Evolutionary conservation across 2,113 vertebrate species (phyloP).

Genomic region (Alaudala cheleensis): DNA sequence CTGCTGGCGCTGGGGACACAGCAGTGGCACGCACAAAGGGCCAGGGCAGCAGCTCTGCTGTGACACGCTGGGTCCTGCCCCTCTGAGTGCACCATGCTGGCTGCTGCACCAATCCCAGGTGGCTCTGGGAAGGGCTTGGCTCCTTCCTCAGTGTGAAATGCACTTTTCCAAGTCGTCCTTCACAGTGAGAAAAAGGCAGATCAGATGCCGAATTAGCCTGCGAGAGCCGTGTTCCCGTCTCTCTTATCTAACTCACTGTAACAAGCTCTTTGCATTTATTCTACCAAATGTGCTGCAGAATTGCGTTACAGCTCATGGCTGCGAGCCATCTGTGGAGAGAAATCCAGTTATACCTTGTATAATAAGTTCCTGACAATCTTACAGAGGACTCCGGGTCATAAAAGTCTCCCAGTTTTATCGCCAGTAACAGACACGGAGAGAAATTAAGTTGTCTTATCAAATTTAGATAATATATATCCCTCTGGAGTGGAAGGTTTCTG

Average conservation of each 20-base stretch:
- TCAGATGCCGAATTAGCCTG: conserved; percentile 66
- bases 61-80: rapidly evolving
- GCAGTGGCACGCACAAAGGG: rapidly evolving
- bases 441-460: conserved; percentile 86
- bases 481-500: conserved; percentile 72
- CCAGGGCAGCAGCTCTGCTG: not conserved
- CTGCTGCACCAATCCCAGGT: not conserved
- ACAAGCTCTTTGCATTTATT: conserved; percentile 82
- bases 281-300: conserved; percentile 78
- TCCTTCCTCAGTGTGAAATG: not conserved
- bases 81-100: rapidly evolving
- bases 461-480: conserved; percentile 84
- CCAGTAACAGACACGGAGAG: conserved; percentile 81
- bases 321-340: conserved; percentile 80
- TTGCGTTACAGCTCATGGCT: conserved; percentile 79
- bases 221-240: conserved; percentile 53
- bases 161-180: conserved; percentile 56
- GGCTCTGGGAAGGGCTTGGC: not conserved
- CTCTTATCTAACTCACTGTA: conserved; percentile 77
- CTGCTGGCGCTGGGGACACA: not conserved
- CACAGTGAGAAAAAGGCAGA: conserved; percentile 55
- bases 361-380: conserved; percentile 86
- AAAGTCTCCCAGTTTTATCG: conserved; percentile 83
- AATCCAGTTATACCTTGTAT: conserved; percentile 86
- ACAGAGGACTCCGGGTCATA: conserved; percentile 79